These are phyloP conservation scores for Ptychoptera contaminata DNA, from an alignment of 2,888 invertebrate species.

Conservation along the genomic window DNA sequence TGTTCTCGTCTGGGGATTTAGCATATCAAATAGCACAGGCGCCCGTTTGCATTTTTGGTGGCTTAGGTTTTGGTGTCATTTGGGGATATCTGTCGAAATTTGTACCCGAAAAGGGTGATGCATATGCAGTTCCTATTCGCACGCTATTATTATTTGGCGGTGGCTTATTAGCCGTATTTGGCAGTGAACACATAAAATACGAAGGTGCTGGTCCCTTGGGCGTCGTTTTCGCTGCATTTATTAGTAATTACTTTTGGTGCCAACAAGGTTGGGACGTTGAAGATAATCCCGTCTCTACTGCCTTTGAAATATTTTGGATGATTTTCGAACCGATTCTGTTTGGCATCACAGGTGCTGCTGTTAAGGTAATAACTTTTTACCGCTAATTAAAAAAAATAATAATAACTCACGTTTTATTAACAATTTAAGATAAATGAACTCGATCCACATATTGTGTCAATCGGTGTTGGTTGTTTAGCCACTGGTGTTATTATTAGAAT, in stretches of 20 bases:
- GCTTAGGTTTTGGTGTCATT: slow-evolving; percentile 62
- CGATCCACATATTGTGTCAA: slow-evolving; percentile 48
- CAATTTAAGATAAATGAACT: slow-evolving; percentile 44
- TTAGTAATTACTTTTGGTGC: slow-evolving; percentile 67
- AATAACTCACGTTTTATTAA: neutral
- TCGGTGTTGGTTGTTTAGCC: slow-evolving; percentile 53
- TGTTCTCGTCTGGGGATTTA: slow-evolving; percentile 62
- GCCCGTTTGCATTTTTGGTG: slow-evolving; percentile 63
- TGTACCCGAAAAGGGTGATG: slow-evolving; percentile 68
- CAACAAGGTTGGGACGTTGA: slow-evolving; percentile 74
- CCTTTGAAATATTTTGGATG: slow-evolving; percentile 90
- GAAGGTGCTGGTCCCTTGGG: slow-evolving; percentile 62
- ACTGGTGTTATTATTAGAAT: slow-evolving; percentile 50
- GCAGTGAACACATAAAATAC: slow-evolving; percentile 64
- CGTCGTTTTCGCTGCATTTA: slow-evolving; percentile 67
- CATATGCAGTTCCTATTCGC: slow-evolving; percentile 63
- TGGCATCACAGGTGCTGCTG: slow-evolving; percentile 80
- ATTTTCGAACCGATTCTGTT: slow-evolving; percentile 91
- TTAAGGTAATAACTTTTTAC: slow-evolving; percentile 38
- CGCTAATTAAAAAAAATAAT: neutral
- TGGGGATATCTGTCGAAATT: slow-evolving; percentile 70
- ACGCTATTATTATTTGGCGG: slow-evolving; percentile 65
- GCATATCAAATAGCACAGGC: slow-evolving; percentile 54
- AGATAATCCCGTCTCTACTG: slow-evolving; percentile 72
- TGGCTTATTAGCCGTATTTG: slow-evolving; percentile 72